Evolutionary conservation across 2,113 vertebrate genomes (phyloP).

Genomic region (Callocephalon fimbriatum): DNA sequence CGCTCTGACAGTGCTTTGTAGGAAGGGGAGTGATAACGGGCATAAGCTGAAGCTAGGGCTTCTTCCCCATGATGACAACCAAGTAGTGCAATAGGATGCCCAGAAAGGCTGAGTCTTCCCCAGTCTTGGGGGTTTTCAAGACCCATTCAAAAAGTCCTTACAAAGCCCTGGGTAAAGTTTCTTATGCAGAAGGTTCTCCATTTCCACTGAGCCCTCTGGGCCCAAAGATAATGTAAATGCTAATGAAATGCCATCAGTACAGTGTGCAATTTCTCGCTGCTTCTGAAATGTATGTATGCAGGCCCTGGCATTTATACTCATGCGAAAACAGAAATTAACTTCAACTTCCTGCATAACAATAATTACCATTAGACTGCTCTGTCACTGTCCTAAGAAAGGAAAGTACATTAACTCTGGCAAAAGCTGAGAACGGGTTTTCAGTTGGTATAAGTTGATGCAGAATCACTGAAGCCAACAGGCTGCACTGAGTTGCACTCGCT

Average conservation of each 20-base stretch:
- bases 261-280: not conserved
- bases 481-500: rapidly evolving
- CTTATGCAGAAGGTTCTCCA: not conserved
- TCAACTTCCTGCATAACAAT: not conserved
- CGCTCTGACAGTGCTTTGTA: not conserved
- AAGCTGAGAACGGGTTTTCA: not conserved
- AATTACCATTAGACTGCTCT: not conserved
- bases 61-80: not conserved
- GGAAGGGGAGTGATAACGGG: rapidly evolving
- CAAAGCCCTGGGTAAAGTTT: not conserved
- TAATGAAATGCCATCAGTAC: constrained; percentile 10
- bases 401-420: not conserved
- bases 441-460: not conserved
- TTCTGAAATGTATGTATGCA: not conserved
- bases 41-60: not conserved
- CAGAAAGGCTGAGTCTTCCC: not conserved
- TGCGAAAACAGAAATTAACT: not conserved
- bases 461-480: rapidly evolving
- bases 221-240: not conserved
- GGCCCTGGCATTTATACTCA: constrained; percentile 10
- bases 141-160: not conserved
- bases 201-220: not conserved
- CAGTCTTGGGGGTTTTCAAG: not conserved
- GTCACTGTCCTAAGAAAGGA: not conserved
- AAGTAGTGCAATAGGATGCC: not conserved